Evolutionary conservation across 1,140 invertebrate genomes (phyloP).

Genomic region (Trichonephila clavata): DNA sequence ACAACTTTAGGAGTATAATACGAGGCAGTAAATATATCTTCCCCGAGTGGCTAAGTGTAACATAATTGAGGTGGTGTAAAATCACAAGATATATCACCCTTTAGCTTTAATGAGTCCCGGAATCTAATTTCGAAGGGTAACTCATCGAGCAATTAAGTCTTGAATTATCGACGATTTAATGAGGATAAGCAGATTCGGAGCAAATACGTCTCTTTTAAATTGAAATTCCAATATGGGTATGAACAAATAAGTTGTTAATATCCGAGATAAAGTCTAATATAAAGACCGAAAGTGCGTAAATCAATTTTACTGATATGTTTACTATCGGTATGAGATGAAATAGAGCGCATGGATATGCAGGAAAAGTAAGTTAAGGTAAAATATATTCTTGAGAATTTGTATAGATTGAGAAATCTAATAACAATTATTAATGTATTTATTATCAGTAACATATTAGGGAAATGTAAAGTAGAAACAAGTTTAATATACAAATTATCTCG

Average conservation of each 20-base stretch:
- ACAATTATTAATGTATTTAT: too few relatives aligned
- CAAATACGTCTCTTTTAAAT: neutral
- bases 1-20: neutral
- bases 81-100: constrained; percentile 34
- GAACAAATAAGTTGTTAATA: neutral
- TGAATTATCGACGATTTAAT: constrained; percentile 43
- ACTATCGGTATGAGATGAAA: too few relatives aligned
- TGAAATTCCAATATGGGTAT: neutral
- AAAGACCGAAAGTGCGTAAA: too few relatives aligned
- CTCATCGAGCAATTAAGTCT: constrained; percentile 31
- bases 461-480: too few relatives aligned
- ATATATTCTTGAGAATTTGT: too few relatives aligned
- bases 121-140: constrained; percentile 30
- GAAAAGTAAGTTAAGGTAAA: too few relatives aligned
- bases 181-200: neutral
- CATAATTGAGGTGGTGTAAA: constrained; percentile 29
- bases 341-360: too few relatives aligned
- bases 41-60: constrained; percentile 6
- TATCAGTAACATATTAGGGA: too few relatives aligned
- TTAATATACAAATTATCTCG: too few relatives aligned
- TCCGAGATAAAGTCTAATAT: too few relatives aligned
- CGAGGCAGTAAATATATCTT: neutral
- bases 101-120: constrained; percentile 29
- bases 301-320: too few relatives aligned
- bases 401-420: too few relatives aligned